Evolutionary conservation across 2,797 vertebrate species (phyloP), one percentile per base, ranked within the genome.

Genomic region (Lindbergichthys nudifrons): DNA sequence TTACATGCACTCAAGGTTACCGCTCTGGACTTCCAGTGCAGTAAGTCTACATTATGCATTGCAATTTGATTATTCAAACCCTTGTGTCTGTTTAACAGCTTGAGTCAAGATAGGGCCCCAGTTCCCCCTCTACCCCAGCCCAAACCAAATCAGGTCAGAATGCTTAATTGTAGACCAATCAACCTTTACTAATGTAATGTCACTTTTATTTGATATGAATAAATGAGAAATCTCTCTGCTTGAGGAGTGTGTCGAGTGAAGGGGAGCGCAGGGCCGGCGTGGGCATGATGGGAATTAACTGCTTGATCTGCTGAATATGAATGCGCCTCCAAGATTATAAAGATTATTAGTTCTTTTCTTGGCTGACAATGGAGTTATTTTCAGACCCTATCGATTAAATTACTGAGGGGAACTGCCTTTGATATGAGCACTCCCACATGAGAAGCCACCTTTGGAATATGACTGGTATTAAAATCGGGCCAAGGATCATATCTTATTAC

Each of bases 271-370:
- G 39, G 76, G 63, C 71, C 80, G 39, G 89, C 92, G 85, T 91
- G 93, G 92, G 86, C 73, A 91, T 70, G 91, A 94, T 93, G 87
- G 89, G 93, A 96, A 90, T 88, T 68, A 84, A 92, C 89, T 84
- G 81, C 95, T 96, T 94, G 88, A 94, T 95, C 93, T 92, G 92
- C 73, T 94, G 94, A 94, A 96, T 96, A 95, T 94, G 95, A 96
- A 95, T 94, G 87, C 88, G 80, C 89, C 89, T 92, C 89, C 91
- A 92, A 96, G 92, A 95, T 92, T 95, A 92, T 91, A 91, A 88
- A 93, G 93, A 96, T 96, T 94, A 92, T 93, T 92, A 81, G 77
- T 84, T 85, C 91, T 93, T 90, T 92, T 95, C 90, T 95, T 77
- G 89, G 92, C 89, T 92, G 92, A 93, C 85, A 93, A 92, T 93